Evolutionary conservation across 2,113 vertebrate genomes (phyloP).

Genomic region (Alethe diademata): DNA sequence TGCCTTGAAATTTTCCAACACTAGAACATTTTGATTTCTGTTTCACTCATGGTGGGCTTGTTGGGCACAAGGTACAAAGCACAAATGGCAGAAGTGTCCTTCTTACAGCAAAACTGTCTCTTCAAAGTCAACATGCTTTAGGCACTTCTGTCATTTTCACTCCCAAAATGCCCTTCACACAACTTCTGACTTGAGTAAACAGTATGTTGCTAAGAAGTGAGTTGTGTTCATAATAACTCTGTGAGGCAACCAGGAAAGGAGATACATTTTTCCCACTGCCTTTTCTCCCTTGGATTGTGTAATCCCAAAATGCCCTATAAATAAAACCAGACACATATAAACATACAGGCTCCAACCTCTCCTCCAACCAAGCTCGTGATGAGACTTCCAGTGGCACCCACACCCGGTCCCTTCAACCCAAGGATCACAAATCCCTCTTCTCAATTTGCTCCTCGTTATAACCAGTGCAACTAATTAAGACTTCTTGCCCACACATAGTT

Average conservation of each 20-base stretch:
- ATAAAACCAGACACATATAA: conserved; percentile 1
- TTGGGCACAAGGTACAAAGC: not conserved
- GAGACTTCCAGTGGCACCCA: not conserved
- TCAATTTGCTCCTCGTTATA: not conserved
- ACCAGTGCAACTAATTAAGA: not conserved
- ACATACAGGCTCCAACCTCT: not conserved
- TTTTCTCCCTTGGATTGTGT: not conserved
- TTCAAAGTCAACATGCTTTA: not conserved
- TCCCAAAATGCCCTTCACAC: not conserved
- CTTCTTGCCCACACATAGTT: not conserved
- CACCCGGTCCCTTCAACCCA: not conserved
- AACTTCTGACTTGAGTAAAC: not conserved
- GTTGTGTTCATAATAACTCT: not conserved
- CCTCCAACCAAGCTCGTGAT: not conserved
- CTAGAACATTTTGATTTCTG: not conserved
- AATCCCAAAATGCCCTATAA: not conserved
- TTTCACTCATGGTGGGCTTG: not conserved
- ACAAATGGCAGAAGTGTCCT: not conserved
- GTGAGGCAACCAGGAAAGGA: not conserved
- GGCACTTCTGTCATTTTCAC: not conserved
- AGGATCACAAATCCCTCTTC: fast-evolving
- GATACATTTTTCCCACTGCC: not conserved
- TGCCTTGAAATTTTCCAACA: not conserved
- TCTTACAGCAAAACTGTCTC: not conserved
- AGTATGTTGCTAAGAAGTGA: not conserved